A percentile compares a stretch with the other conserved stretches of the same genome.
Evolutionary conservation across 2,797 vertebrate species (phyloP).

Genomic region (Odontamblyopus lacepedii): DNA sequence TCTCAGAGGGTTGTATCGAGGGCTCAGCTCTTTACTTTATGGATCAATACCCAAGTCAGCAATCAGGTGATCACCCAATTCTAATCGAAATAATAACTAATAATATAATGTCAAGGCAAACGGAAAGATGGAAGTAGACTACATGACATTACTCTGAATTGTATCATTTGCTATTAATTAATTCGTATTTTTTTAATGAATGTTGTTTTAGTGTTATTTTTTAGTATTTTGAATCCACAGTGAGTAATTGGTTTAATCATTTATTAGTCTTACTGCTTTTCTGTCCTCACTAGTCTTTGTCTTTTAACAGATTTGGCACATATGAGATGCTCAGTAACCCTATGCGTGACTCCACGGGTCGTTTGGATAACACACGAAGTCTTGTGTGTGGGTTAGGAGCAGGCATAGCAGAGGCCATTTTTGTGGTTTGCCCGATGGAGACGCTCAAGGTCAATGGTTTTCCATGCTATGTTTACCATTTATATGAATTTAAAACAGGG

Average conservation of each 20-base stretch:
- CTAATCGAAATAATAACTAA: neutral
- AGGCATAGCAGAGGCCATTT: constrained; percentile 74
- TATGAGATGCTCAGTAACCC: constrained; percentile 83
- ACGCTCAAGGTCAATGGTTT: constrained; percentile 75
- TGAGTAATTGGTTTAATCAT: too few relatives aligned
- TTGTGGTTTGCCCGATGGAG: constrained; percentile 84
- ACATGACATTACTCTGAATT: neutral
- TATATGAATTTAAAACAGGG: neutral
- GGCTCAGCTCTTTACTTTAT: constrained; percentile 81
- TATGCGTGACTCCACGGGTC: constrained; percentile 76
- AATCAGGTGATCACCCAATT: constrained; percentile 71
- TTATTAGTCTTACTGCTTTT: neutral
- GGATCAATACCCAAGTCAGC: constrained; percentile 85
- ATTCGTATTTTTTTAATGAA: too few relatives aligned
- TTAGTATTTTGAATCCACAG: too few relatives aligned
- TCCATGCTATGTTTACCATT: neutral
- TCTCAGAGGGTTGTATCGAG: constrained; percentile 80
- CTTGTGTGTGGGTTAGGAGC: constrained; percentile 80
- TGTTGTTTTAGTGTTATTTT: too few relatives aligned
- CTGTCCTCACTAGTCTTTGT: neutral
- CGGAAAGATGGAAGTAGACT: neutral
- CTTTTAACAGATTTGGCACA: constrained; percentile 76
- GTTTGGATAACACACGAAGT: constrained; percentile 80
- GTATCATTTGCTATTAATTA: neutral
- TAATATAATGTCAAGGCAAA: neutral